Base-by-base conservation (phyloP, 2,113 vertebrate genomes). In the Tinamus guttatus region DNA sequence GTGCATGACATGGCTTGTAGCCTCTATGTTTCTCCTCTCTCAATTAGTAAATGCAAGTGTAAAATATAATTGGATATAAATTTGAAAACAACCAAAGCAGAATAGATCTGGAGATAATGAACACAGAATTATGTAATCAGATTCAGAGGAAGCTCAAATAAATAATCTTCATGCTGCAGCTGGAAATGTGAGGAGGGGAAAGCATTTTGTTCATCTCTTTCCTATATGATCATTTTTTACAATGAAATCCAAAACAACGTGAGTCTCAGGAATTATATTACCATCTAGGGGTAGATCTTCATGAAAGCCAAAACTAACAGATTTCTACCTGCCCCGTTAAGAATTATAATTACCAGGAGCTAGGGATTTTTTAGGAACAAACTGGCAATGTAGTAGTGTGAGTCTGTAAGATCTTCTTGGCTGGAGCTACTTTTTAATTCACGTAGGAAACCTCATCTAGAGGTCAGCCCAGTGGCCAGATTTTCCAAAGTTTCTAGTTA, bases 251-350 rank as follows among this genome's bases (percentile, higher is more conserved):
- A 92, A 83, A 69, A 81, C 40, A 68, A 90, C 90, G 36, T 90
- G 77, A 86, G 49, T 92, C 90, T 96, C 96, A 92, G 73, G 88
- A 95, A 94, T 96, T 94, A 67, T 78, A 67, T 88, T 92, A 88
- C 69, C 92, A 94, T 93, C 90, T 95, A 83, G 73, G 87, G 64
- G 47, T 93, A 86, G 45, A 81, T 90, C 90, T 84, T 94, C 30
- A 90, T 83, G 28, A 27, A 86, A 94, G 94, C 90, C 94, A 94
- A 93, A 93, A 30, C 80, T 45, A 91, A 95, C 92, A 95, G 85
- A 93, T 94, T 97, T 93, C 93, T 32, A 84, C 45, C 30, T 60
- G 22, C 38, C 20, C 88, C 60, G 73, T 88, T 81, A 86, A 94
- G 94, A 93, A 95, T 94, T 95, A 60, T 90, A 89, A 93, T 94